Conservation (phyloP, 1,140 invertebrate genomes). For the Aricia agestis region DNA sequence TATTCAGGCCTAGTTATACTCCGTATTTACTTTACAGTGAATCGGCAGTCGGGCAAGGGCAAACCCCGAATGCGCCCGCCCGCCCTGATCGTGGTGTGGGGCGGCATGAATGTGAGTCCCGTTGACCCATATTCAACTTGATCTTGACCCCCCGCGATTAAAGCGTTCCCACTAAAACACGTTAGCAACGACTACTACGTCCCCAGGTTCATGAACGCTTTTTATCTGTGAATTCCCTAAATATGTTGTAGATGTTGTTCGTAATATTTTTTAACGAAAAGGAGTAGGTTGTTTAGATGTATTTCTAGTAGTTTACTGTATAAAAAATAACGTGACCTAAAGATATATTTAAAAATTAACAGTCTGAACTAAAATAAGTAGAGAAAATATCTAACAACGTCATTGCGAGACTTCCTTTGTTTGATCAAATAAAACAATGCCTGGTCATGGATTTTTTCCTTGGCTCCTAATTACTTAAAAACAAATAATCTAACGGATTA, state of each 20-base stretch:
- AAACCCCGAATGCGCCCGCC: constrained; percentile 22
- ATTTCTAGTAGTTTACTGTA: no score
- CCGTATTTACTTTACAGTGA: constrained; percentile 7
- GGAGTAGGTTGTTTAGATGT: no score
- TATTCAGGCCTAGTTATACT: background rate
- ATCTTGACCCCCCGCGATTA: constrained; percentile 49
- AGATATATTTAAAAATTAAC: no score
- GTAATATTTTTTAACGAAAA: no score
- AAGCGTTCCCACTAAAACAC: constrained; percentile 21
- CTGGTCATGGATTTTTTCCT: constrained; percentile 13
- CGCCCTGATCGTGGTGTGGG: constrained; percentile 14
- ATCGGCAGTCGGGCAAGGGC: constrained; percentile 23
- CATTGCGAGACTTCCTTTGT: constrained; percentile 6
- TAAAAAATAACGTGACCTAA: background rate
- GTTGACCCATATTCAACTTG: constrained; percentile 54
- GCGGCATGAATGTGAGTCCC: constrained; percentile 43
- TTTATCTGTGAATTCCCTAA: constrained; percentile 1
- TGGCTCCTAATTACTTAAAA: constrained; percentile 13
- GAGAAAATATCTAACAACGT: constrained; percentile 9
- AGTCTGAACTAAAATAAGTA: background rate
- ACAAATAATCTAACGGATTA: constrained; percentile 15
- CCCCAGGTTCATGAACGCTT: background rate
- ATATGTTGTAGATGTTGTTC: no score
- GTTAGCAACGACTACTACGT: background rate
- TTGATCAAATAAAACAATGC: constrained; percentile 12